Evolutionary conservation across 2,888 invertebrate genomes (phyloP).

Genomic region (Hedya salicella): DNA sequence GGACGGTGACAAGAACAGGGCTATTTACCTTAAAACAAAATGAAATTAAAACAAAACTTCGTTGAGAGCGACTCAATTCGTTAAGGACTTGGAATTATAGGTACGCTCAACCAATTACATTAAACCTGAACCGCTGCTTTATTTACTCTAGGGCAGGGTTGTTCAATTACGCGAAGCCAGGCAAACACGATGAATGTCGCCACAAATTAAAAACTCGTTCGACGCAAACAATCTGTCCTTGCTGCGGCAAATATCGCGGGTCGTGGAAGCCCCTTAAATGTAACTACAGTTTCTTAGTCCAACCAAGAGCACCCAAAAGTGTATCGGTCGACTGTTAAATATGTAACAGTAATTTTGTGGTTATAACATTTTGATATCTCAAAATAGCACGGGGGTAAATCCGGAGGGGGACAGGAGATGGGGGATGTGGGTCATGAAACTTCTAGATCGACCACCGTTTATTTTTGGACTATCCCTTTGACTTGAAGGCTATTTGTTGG

Average conservation of each 20-base stretch:
- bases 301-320: slow-evolving; percentile 5
- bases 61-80: too few species aligned
- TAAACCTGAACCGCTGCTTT: slow-evolving; percentile 33
- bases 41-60: too few species aligned
- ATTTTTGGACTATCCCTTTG: too few species aligned
- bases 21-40: too few species aligned
- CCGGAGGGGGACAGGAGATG: too few species aligned
- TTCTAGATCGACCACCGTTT: too few species aligned
- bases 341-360: too few species aligned
- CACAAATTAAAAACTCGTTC: slow-evolving; percentile 80
- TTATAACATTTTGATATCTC: too few species aligned
- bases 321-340: slow-evolving; percentile 25
- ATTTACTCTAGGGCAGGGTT: slow-evolving; percentile 56
- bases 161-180: slow-evolving; percentile 78
- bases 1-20: too few species aligned
- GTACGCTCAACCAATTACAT: slow-evolving; percentile 30
- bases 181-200: slow-evolving; percentile 74
- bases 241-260: slow-evolving; percentile 55
- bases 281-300: slow-evolving; percentile 30
- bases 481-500: too few species aligned
- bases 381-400: too few species aligned
- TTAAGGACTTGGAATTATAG: neutral
- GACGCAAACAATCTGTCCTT: slow-evolving; percentile 64
- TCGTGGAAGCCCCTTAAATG: slow-evolving; percentile 51
- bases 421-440: too few species aligned